Percentiles rank a stretch among this genome's conserved stretches.
Evolutionary conservation across 2,797 vertebrate genomes (phyloP).

Genomic region (Austrolebias charrua): DNA sequence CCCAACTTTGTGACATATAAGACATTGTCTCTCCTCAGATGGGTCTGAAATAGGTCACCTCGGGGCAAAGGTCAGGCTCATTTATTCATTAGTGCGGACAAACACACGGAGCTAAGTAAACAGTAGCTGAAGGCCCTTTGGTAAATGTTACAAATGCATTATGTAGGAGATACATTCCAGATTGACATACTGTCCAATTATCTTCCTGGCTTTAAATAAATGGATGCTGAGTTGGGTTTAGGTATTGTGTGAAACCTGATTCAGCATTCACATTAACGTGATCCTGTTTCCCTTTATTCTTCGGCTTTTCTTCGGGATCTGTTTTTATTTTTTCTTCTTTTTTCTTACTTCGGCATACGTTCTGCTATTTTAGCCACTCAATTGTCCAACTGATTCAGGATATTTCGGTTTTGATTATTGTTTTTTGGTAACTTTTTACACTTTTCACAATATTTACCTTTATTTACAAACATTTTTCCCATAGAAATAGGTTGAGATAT

Average conservation of each 20-base stretch:
- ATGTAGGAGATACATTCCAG: conserved; percentile 62
- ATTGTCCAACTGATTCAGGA: too few relatives aligned
- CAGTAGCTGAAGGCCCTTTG: conserved; percentile 56
- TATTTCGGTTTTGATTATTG: too few relatives aligned
- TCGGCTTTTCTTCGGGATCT: too few relatives aligned
- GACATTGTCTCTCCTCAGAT: conserved; percentile 37
- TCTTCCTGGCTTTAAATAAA: conserved; percentile 47
- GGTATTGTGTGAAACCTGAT: conserved; percentile 3
- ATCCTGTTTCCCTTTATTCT: too few relatives aligned
- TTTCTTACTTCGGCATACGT: too few relatives aligned
- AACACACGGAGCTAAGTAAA: conserved; percentile 63
- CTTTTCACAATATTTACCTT: too few relatives aligned
- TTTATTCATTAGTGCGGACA: conserved; percentile 70
- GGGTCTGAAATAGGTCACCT: conserved; percentile 35
- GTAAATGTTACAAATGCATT: conserved; percentile 52
- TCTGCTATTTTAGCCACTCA: too few relatives aligned
- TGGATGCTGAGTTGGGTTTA: conserved; percentile 24
- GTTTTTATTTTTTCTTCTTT: too few relatives aligned
- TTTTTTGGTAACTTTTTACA: too few relatives aligned
- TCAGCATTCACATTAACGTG: too few relatives aligned
- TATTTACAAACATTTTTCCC: too few relatives aligned
- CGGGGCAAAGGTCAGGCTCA: conserved; percentile 70
- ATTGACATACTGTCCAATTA: conserved; percentile 63
- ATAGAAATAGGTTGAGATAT: too few relatives aligned
- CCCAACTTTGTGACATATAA: conserved; percentile 42